Evolutionary conservation across 2,113 vertebrate species (phyloP).

Genomic region (Aix galericulata): DNA sequence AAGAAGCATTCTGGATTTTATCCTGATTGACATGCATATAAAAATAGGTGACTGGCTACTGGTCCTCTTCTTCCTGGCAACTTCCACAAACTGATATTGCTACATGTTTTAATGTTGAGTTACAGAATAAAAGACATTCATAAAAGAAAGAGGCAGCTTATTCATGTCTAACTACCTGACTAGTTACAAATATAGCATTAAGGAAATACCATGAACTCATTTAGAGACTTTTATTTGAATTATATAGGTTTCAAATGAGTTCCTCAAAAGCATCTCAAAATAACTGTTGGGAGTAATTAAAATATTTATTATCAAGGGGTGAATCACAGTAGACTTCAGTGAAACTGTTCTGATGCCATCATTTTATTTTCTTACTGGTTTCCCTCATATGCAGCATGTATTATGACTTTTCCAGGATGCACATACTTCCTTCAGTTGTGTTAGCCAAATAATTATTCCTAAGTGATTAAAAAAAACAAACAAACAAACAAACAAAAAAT

Average conservation of each 20-base stretch:
- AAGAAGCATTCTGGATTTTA: neutral
- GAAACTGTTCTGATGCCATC: neutral
- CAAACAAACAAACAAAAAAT: neutral
- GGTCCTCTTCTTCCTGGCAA: neutral
- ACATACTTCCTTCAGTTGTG: neutral
- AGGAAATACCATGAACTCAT: neutral
- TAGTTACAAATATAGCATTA: neutral
- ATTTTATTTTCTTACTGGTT: neutral
- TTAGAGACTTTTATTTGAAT: neutral
- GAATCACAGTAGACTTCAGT: neutral
- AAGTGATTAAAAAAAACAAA: neutral
- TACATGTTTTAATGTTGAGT: neutral
- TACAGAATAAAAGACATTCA: neutral
- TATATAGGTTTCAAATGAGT: neutral
- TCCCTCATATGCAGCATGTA: neutral
- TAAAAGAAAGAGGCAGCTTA: neutral
- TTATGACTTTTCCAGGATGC: neutral
- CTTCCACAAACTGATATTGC: neutral
- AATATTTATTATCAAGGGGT: neutral
- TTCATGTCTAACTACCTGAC: neutral
- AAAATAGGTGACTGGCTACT: neutral
- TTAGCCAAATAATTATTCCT: neutral
- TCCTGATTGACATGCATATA: neutral
- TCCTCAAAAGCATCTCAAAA: neutral
- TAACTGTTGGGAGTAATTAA: neutral